Evolutionary conservation across 1,140 invertebrate species (phyloP), one percentile per base, ranked within the genome.

Genomic region (Adelges cooleyi): DNA sequence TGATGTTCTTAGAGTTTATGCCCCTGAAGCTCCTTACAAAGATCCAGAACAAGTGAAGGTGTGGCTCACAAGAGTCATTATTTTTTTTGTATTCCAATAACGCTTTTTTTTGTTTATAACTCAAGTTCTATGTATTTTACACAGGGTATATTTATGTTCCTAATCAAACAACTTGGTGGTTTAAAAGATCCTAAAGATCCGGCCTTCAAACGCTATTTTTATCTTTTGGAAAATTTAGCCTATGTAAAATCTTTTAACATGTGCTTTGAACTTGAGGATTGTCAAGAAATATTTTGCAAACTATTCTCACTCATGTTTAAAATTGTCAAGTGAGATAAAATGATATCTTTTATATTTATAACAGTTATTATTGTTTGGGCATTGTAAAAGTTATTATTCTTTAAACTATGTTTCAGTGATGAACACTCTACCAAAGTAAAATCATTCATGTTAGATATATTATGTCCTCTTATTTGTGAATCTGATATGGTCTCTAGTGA

Each of bases 201-300:
- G 22, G 92, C 93, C 2, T 98, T 98, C 75, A 98, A 98, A 75
- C 80, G 95, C 69, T 98, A 98, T 75, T 98, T 98, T 77, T 98
- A 98, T 77, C 78, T 91, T 48, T 77, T 93, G 66, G 89, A 97
- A 80, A 98, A 97, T 77, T 80, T 98, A 67, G 93, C 94, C 10
- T 98, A 95, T 77, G 94, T 97, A 20, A 98, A 98, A 75, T 95
- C 93, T 0, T 98, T 98, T 76, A 97, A 97, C 75, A 97, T 98
- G 86, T 98, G 95, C 76, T 94, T 98, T 74, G 95, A 98, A 74
- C 76, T 98, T 40, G 94, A 98, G 75, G 93, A 97, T 75, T 95
- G 89, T 71, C 92, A 97, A 76, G 91, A 95, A 76, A 96, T 98
- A 71, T 95, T 98, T 74, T 93, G 91, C 72, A 84, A 86, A 42